These are phyloP conservation scores for Beaufortia kweichowensis DNA, from an alignment of 2,113 vertebrate species.

Conservation along the genomic window DNA sequence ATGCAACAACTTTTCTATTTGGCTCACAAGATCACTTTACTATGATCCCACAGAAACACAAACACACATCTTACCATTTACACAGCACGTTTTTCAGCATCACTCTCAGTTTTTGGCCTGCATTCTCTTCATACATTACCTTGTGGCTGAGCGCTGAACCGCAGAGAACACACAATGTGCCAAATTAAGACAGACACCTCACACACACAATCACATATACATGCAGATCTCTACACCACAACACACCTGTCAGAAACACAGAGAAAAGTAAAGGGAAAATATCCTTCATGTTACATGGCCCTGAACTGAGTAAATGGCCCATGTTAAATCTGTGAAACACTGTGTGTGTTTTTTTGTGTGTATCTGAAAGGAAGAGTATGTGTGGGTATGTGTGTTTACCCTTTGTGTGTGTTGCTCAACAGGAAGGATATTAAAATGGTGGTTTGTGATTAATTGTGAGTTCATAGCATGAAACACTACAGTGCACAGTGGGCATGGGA, in stretches of 20 bases:
- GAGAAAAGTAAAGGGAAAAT: conserved; percentile 4
- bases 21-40: too few species aligned
- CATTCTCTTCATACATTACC: conserved; percentile 23
- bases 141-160: conserved; percentile 33
- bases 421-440: conserved; percentile 40
- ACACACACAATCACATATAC: conserved; percentile 24
- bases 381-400: conserved; percentile 10
- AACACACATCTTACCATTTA: conserved; percentile 24
- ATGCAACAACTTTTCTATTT: too few species aligned
- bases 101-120: conserved; percentile 9
- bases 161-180: conserved; percentile 44
- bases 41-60: background rate
- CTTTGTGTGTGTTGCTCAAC: conserved; percentile 6
- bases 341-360: background rate
- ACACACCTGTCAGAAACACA: conserved; percentile 27
- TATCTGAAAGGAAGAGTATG: background rate
- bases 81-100: conserved; percentile 8
- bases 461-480: conserved; percentile 26
- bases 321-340: conserved; percentile 19
- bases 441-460: conserved; percentile 48
- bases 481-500: conserved; percentile 20
- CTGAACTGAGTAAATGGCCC: conserved; percentile 27
- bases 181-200: conserved; percentile 41
- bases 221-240: conserved; percentile 14
- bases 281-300: conserved; percentile 26